Conservation (phyloP, 2,797 vertebrate species). For the Galaxias olidus region DNA sequence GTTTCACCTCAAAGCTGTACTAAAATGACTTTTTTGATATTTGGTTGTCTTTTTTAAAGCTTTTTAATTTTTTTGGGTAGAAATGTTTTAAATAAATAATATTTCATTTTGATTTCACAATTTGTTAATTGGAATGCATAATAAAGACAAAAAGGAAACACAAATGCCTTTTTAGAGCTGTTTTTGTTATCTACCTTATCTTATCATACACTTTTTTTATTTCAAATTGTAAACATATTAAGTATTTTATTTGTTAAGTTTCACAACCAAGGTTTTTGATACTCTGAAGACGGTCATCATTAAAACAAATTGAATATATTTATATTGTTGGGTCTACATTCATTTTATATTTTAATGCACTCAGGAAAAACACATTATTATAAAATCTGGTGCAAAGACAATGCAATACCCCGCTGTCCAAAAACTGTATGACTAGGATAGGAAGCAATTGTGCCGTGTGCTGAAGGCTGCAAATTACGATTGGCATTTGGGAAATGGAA, state of each 20-base stretch:
- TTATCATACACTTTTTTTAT: slow-evolving; percentile 48
- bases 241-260: slow-evolving; percentile 62
- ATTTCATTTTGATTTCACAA: slow-evolving; percentile 37
- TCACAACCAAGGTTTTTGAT: slow-evolving; percentile 82
- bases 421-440: no score
- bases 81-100: slow-evolving; percentile 10
- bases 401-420: no score
- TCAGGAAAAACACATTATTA: no score
- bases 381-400: no score
- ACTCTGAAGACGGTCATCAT: slow-evolving; percentile 82
- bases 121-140: slow-evolving; percentile 58
- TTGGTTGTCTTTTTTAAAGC: slow-evolving; percentile 31
- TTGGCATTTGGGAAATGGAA: no score
- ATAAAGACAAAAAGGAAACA: no score
- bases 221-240: slow-evolving; percentile 72
- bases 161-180: no score
- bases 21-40: slow-evolving; percentile 27
- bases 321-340: no score
- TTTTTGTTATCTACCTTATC: slow-evolving; percentile 14
- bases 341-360: no score
- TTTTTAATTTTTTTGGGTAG: slow-evolving; percentile 35
- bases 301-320: slow-evolving; percentile 70
- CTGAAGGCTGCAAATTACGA: no score
- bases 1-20: slow-evolving; percentile 41
- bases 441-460: no score